Base-by-base conservation (phyloP, 2,888 invertebrate species). In the Lycia hirtaria region DNA sequence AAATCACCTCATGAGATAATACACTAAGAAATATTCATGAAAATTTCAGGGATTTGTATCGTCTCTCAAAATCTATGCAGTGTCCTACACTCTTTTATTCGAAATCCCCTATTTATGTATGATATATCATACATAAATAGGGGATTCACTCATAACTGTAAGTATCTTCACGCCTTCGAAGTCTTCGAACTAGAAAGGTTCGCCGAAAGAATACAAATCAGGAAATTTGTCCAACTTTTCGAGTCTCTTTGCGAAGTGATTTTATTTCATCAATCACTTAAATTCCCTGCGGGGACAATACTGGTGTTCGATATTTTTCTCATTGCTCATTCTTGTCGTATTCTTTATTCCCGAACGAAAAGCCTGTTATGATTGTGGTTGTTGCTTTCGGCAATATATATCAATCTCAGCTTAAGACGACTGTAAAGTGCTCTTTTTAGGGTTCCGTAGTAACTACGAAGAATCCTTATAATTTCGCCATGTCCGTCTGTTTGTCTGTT, bases 151-250 rank as follows among this genome's bases (percentile, higher is more conserved):
- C 44, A 32, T 44, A 30, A 2, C 30, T 30, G 28, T 17, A 3
- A 43, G 30, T 19, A 20, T 19, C 30, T n/a, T n/a, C 28, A 38
- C 20, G 15, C 15, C 22, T 22, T 10, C 17, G 32, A 26, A 32
- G 5, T 2, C 10, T n/a, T n/a, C n/a, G n/a, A n/a, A 28, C 19
- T 30, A 3, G 20, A 37, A 22, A 6, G 7, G 3, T 54, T 20
- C 33, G 14, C 22, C 15, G 6, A 33, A 48, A 10, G 47, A 55
- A 55, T 54, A 55, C 48, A 43, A 48, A 48, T 48, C 35, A 48
- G n/a, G 32, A n/a, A 26, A 40, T 33, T 33, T 41, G 40, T 17
- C 17, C 32, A 41, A 41, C 14, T 20, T 28, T 32, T 15, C 38
- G n/a, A 37, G 32, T 15, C 24, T 3, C 32, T 38, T 47, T 20